These are phyloP conservation scores for Acrocera orbiculus DNA, from an alignment of 2,888 invertebrate genomes.

Conservation along the genomic window DNA sequence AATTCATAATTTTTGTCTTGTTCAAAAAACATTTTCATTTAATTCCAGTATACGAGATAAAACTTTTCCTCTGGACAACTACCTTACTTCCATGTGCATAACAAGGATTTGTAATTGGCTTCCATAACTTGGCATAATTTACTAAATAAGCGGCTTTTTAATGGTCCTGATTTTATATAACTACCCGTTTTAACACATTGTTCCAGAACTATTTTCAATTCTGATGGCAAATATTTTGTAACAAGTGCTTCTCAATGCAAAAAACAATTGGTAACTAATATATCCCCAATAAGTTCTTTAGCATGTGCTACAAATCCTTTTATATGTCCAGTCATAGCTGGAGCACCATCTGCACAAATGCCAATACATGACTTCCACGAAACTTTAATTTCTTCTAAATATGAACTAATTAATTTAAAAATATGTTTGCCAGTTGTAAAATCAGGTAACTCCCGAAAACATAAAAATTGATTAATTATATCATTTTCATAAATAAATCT, in stretches of 20 bases:
- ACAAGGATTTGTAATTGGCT: not conserved
- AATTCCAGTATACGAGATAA: not conserved
- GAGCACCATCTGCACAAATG: not conserved
- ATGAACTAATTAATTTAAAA: not conserved
- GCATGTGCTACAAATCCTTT: not conserved
- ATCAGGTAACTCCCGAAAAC: not conserved
- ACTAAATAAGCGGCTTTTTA: not conserved
- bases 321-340: not conserved
- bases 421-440: not conserved
- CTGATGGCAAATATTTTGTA: constrained; percentile 1
- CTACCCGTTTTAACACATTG: not conserved
- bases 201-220: constrained; percentile 1
- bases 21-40: no score
- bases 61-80: not conserved
- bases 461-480: not conserved
- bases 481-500: not conserved
- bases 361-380: not conserved
- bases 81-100: not conserved
- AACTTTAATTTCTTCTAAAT: not conserved
- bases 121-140: not conserved
- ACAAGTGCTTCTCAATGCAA: not conserved
- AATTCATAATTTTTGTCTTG: not conserved
- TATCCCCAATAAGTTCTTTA: not conserved
- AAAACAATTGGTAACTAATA: constrained; percentile 2
- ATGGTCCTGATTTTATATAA: not conserved